Evolutionary conservation across 2,797 vertebrate genomes (phyloP).

Genomic region (Melanotaenia parkinsoni): DNA sequence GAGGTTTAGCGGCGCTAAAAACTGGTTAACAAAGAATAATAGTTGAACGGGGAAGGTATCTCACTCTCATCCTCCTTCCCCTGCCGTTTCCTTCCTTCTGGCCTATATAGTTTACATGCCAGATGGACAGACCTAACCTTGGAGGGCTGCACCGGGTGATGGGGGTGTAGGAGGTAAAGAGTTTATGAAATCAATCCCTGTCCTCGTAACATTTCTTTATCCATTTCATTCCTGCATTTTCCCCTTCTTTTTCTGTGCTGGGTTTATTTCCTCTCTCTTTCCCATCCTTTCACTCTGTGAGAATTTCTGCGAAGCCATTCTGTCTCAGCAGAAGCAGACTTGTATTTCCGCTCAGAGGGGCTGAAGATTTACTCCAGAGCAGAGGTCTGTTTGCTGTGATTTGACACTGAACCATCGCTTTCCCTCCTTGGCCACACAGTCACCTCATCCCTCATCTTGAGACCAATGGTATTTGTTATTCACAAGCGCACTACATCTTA

Average conservation of each 20-base stretch:
- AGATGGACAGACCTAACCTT: conserved; percentile 67
- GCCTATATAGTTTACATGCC: conserved; percentile 75
- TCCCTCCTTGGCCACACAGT: conserved; percentile 50
- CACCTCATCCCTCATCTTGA: conserved; percentile 70
- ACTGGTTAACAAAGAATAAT: conserved; percentile 86
- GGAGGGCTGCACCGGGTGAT: conserved; percentile 66
- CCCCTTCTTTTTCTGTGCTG: conserved; percentile 34
- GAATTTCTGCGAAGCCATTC: conserved; percentile 56
- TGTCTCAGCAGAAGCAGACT: conserved; percentile 59
- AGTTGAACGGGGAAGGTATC: conserved; percentile 77
- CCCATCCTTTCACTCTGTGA: conserved; percentile 40
- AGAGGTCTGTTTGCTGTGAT: conserved; percentile 54
- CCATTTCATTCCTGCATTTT: conserved; percentile 49
- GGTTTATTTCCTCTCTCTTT: conserved; percentile 43
- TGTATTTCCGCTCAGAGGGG: conserved; percentile 46
- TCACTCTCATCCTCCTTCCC: conserved; percentile 75
- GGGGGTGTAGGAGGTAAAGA: conserved; percentile 57
- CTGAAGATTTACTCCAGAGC: conserved; percentile 47
- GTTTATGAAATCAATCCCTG: conserved; percentile 69
- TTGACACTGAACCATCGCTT: conserved; percentile 62
- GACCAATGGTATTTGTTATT: conserved; percentile 72
- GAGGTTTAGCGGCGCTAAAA: conserved; percentile 83
- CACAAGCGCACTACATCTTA: conserved; percentile 68
- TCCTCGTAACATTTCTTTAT: conserved; percentile 54
- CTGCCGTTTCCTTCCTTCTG: conserved; percentile 75